Base-by-base conservation (phyloP, 2,797 vertebrate genomes). In the Spheniscus humboldti region DNA sequence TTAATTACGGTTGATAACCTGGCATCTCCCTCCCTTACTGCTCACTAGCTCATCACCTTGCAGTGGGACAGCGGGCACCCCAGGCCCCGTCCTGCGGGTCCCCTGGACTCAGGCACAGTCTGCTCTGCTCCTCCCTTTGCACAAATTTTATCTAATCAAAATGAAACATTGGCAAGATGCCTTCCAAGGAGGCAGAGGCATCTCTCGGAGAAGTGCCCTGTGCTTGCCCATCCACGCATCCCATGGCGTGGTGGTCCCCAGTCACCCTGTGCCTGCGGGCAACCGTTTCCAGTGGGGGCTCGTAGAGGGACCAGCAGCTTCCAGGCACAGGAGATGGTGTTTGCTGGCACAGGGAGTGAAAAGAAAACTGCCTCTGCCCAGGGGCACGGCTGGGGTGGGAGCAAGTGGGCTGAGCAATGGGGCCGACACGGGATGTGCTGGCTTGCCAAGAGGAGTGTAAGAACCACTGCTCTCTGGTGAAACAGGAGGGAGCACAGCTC, bases 401-500 rank as follows among this genome's bases (percentile, higher is more conserved):
- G 50, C 45, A 27, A 20, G 5, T 1, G 16, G 53, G 47, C 79
- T 41, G 66, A 53, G 74, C 1, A 0, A 15, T 2, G 19, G 62
- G 39, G 60, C 64, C 8, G 24, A 15, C 62, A 1, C 0, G 11
- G 67, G 76, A 41, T 68, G 83, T 37, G 50, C 81, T 3, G 3
- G 84, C 86, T 86, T 93, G 88, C 86, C 92, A 78, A 78, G 80
- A 86, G 81, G 37, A 43, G 50, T n/a, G 30, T 30, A 41, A 78
- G 92, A 95, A 39, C 74, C 1, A 8, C 66, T 1, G 27, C 86
- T 85, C 62, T 4, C 82, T 74, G 62, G 83, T 76, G 92, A 87
- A 94, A 72, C 86, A 78, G 96, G 94, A 95, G 96, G 90, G 76
- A 95, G 74, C 87, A 41, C 91, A 84, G 93, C 94, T 88, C 96